Evolutionary conservation across 2,113 vertebrate species (phyloP).

Genomic region (Scortum barcoo): DNA sequence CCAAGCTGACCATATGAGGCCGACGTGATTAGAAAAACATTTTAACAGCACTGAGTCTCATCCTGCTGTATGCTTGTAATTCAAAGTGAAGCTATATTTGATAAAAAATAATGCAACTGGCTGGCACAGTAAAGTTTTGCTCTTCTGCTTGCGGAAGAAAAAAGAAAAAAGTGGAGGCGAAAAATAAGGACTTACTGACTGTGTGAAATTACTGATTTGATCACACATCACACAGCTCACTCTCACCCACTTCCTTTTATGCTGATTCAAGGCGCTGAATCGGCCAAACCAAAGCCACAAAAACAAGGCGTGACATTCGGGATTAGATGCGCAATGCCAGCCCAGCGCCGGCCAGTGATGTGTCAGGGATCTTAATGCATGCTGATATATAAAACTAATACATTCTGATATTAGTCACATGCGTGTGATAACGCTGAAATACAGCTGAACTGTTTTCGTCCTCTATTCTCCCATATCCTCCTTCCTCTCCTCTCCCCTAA

Average conservation of each 20-base stretch:
- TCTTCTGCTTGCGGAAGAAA: background rate
- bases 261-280: conserved; percentile 11
- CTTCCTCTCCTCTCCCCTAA: background rate
- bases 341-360: background rate
- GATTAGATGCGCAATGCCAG: background rate
- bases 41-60: background rate
- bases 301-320: background rate
- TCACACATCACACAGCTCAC: background rate
- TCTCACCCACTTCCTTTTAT: background rate
- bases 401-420: background rate
- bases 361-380: background rate
- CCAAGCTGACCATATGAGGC: background rate
- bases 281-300: background rate
- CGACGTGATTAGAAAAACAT: background rate
- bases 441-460: background rate
- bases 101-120: background rate
- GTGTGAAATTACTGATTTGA: conserved; percentile 25
- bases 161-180: background rate
- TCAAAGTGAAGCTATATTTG: background rate
- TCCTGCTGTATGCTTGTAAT: background rate
- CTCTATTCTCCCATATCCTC: background rate
- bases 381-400: background rate
- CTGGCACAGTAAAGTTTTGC: background rate
- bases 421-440: background rate
- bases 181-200: conserved; percentile 1